Evolutionary conservation across 2,113 vertebrate species (phyloP).

Genomic region (Phoxinus phoxinus): DNA sequence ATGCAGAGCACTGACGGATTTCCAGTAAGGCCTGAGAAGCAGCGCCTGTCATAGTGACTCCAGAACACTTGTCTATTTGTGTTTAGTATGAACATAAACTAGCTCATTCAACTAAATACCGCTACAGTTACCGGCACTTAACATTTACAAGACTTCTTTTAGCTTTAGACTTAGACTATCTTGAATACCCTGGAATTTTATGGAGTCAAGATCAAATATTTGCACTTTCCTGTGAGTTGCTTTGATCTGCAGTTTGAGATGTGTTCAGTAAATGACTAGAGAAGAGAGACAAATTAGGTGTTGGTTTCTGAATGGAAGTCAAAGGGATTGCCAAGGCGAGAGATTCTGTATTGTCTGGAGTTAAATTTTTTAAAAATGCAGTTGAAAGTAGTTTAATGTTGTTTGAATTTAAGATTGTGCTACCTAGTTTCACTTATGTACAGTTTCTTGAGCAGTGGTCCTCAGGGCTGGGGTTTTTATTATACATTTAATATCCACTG

Average conservation of each 20-base stretch:
- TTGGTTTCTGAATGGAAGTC: background rate
- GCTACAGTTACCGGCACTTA: background rate
- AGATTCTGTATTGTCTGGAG: background rate
- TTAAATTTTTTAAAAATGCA: background rate
- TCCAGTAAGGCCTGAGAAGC: conserved; percentile 37
- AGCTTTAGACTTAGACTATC: background rate
- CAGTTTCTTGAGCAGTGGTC: too few relatives aligned
- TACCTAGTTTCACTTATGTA: too few relatives aligned
- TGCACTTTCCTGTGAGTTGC: background rate
- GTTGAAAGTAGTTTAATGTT: background rate
- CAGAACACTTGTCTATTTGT: background rate
- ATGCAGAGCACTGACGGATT: conserved; percentile 39
- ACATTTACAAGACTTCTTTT: background rate
- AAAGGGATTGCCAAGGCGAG: background rate
- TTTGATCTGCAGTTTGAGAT: conserved; percentile 4
- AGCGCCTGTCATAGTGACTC: background rate
- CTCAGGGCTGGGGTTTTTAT: too few relatives aligned
- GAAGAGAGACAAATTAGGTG: background rate
- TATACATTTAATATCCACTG: too few relatives aligned
- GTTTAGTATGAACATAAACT: background rate
- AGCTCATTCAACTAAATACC: background rate
- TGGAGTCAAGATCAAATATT: background rate
- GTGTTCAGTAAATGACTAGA: background rate
- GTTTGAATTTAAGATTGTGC: background rate
- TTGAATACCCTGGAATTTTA: background rate